phyloP scores from a whole-genome alignment of 2,113 vertebrate genomes.

The Eublepharis macularius region DNA sequence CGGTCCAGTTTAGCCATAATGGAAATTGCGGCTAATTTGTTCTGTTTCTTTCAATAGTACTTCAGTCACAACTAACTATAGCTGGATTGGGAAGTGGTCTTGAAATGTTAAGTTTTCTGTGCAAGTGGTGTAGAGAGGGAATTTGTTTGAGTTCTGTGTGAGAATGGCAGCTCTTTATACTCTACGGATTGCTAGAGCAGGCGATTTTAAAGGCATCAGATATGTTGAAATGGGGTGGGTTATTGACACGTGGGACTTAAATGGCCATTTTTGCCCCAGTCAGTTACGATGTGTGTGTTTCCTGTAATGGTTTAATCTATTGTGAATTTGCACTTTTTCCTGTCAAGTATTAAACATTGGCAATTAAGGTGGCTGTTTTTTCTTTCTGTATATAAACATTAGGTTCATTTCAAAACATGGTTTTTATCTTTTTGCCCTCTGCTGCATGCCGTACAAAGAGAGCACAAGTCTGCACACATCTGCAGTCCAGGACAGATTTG shows the following conservation, averaged over 20 bases:
- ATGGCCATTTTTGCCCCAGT: conserved; percentile 61
- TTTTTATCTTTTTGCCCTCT: neutral
- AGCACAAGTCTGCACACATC: neutral
- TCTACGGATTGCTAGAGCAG: conserved; percentile 56
- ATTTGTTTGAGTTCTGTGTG: neutral
- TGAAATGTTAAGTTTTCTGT: neutral
- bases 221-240: conserved; percentile 57
- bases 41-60: neutral
- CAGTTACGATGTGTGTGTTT: conserved; percentile 50
- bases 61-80: neutral
- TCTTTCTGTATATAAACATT: neutral
- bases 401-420: neutral
- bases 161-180: conserved; percentile 14
- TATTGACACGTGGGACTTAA: conserved; percentile 56
- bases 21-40: too few relatives aligned
- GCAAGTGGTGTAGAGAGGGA: neutral
- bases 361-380: conserved; percentile 48
- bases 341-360: conserved; percentile 70
- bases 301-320: conserved; percentile 63
- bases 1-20: neutral
- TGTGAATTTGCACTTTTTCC: conserved; percentile 72
- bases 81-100: too few relatives aligned
- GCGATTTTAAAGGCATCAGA: conserved; percentile 62
- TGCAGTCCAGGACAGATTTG: neutral
- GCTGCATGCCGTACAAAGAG: neutral